Conservation (phyloP, 2,797 vertebrate species). For the Moxostoma hubbsi region DNA sequence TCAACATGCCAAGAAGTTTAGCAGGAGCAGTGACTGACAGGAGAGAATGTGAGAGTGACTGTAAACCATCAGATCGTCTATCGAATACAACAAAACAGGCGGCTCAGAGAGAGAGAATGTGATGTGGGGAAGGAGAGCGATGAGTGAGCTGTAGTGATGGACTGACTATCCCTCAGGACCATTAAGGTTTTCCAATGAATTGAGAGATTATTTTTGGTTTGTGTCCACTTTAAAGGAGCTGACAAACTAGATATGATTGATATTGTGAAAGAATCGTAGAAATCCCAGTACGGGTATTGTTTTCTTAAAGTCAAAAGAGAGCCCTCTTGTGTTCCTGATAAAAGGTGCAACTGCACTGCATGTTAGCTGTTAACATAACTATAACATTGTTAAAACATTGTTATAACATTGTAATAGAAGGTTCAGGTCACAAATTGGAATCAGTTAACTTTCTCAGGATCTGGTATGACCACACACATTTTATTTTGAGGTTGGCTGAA, state of each 20-base stretch:
- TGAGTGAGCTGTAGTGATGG: neutral
- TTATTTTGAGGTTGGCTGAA: neutral
- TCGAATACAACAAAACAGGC: conserved; percentile 43
- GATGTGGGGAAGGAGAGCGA: neutral
- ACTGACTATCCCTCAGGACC: neutral
- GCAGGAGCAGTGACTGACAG: conserved; percentile 55
- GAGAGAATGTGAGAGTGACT: conserved; percentile 45
- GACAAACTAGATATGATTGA: neutral
- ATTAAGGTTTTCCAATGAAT: neutral
- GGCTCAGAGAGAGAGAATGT: neutral
- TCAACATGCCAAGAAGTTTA: conserved; percentile 49
- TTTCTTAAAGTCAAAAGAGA: conserved; percentile 14
- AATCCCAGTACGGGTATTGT: neutral
- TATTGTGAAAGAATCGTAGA: neutral
- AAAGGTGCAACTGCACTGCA: neutral
- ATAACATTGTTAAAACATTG: too few relatives aligned
- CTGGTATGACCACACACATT: neutral
- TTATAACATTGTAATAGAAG: too few relatives aligned
- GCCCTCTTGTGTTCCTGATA: conserved; percentile 10
- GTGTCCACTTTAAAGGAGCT: neutral
- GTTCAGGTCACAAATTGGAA: neutral
- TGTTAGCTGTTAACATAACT: neutral
- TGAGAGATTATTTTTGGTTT: conserved; percentile 19
- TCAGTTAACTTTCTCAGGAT: neutral
- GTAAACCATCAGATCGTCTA: conserved; percentile 31